A percentile compares a stretch with the other conserved stretches of the same genome.
Evolutionary conservation across 2,113 vertebrate genomes (phyloP).

Genomic region (Dascyllus trimaculatus): DNA sequence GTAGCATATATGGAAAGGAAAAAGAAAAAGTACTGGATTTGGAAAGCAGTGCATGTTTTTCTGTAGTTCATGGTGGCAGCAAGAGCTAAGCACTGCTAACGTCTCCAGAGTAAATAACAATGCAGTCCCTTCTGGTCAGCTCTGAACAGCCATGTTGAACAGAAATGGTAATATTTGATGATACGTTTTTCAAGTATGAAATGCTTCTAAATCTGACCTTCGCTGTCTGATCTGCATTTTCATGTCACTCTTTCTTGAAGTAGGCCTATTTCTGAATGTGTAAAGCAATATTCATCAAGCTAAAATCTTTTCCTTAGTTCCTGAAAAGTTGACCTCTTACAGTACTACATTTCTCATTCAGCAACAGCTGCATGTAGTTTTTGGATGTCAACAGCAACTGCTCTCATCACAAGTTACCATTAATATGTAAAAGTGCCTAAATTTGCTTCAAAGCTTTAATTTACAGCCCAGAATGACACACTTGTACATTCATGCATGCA

Average conservation of each 20-base stretch:
- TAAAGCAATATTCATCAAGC: conserved; percentile 14
- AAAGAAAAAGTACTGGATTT: too few relatives aligned
- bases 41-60: too few relatives aligned
- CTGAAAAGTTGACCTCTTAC: conserved; percentile 24
- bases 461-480: conserved; percentile 28
- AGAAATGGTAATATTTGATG: conserved; percentile 1
- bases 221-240: conserved; percentile 33
- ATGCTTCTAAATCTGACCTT: conserved; percentile 8
- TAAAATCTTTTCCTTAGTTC: conserved; percentile 1
- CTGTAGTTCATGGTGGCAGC: too few relatives aligned
- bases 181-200: background rate
- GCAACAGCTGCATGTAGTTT: background rate
- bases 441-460: conserved; percentile 32
- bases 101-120: background rate
- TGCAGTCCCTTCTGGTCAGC: background rate
- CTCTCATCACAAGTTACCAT: conserved; percentile 19
- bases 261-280: background rate
- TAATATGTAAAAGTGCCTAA: conserved; percentile 46
- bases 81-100: too few relatives aligned
- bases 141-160: background rate
- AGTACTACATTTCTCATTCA: conserved; percentile 7
- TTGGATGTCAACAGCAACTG: conserved; percentile 23
- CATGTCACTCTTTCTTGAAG: conserved; percentile 9
- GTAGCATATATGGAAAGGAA: too few relatives aligned
- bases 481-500: conserved; percentile 22